Evolutionary conservation across 2,888 invertebrate genomes (phyloP).

Genomic region (Drosophila anomelani): DNA sequence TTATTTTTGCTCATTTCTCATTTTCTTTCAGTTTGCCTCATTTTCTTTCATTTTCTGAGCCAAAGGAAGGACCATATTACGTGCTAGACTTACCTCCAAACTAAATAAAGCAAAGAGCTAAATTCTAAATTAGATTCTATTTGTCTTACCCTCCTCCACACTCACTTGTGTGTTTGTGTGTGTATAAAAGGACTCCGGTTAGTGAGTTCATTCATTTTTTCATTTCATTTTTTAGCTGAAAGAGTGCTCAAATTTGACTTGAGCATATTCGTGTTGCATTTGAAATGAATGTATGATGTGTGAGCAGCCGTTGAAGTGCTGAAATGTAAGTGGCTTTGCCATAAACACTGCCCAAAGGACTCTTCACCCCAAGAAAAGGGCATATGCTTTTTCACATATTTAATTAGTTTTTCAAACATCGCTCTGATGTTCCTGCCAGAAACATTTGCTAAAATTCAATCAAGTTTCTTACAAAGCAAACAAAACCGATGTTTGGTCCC

Average conservation of each 20-base stretch:
- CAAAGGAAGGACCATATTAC: slow-evolving; percentile 26
- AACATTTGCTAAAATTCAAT: slow-evolving; percentile 25
- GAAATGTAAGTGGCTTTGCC: slow-evolving; percentile 10
- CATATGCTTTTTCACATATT: slow-evolving; percentile 6
- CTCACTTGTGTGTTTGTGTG: background rate
- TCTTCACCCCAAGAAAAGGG: slow-evolving; percentile 1
- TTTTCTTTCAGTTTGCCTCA: slow-evolving; percentile 63
- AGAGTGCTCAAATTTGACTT: slow-evolving; percentile 23
- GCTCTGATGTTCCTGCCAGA: background rate
- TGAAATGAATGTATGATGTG: slow-evolving; percentile 31
- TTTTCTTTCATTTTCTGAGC: slow-evolving; percentile 54
- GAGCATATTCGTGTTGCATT: slow-evolving; percentile 4
- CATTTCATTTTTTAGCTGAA: slow-evolving; percentile 8
- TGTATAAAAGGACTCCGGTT: slow-evolving; percentile 1
- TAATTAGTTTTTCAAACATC: slow-evolving; percentile 27
- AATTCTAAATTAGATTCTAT: slow-evolving; percentile 66
- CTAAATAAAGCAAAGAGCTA: slow-evolving; percentile 53
- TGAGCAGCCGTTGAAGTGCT: slow-evolving; percentile 16
- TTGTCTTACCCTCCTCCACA: slow-evolving; percentile 32
- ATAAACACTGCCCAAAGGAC: slow-evolving; percentile 6
- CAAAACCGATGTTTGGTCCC: slow-evolving; percentile 5
- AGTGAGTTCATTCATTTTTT: slow-evolving; percentile 28
- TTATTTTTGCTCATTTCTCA: slow-evolving; percentile 65
- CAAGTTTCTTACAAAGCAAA: slow-evolving; percentile 16
- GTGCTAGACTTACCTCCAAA: slow-evolving; percentile 42